Conservation (phyloP, 2,113 vertebrate species). For the Microtus pennsylvanicus region DNA sequence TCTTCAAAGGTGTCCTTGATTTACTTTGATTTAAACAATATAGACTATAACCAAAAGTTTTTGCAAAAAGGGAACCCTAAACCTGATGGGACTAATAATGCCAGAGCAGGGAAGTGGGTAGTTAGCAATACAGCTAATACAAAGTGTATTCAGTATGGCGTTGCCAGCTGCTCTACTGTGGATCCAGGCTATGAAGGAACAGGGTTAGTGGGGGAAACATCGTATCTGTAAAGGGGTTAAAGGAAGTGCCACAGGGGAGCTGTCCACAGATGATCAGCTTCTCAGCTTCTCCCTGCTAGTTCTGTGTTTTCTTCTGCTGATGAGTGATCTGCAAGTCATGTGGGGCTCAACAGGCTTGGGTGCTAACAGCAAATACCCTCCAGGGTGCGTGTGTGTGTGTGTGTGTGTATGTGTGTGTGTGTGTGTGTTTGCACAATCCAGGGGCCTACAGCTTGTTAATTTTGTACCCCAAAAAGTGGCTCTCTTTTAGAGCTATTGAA, state of each 20-base stretch:
- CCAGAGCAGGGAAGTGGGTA: not conserved
- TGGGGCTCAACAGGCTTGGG: not conserved
- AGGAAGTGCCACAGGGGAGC: not conserved
- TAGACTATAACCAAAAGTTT: not conserved
- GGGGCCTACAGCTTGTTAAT: not conserved
- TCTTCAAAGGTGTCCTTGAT: not conserved
- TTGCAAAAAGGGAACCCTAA: not conserved
- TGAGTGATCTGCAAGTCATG: not conserved
- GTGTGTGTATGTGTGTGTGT: not conserved
- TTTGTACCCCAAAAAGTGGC: constrained; percentile 27
- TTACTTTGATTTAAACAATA: not conserved
- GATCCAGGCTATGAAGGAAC: not conserved
- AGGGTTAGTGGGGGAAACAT: not conserved
- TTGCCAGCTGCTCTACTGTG: not conserved
- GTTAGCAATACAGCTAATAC: not conserved
- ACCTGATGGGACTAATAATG: not conserved
- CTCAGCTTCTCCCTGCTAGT: not conserved
- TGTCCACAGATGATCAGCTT: not conserved
- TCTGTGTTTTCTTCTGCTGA: not conserved
- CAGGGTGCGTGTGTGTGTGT: not conserved
- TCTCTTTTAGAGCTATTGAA: constrained; percentile 46
- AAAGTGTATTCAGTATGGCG: not conserved
- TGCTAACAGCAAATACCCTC: not conserved
- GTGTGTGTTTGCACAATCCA: not conserved
- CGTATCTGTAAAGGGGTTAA: not conserved